These are phyloP conservation scores for Isurus oxyrinchus DNA, from an alignment of 2,113 vertebrate genomes.

Conservation along the genomic window DNA sequence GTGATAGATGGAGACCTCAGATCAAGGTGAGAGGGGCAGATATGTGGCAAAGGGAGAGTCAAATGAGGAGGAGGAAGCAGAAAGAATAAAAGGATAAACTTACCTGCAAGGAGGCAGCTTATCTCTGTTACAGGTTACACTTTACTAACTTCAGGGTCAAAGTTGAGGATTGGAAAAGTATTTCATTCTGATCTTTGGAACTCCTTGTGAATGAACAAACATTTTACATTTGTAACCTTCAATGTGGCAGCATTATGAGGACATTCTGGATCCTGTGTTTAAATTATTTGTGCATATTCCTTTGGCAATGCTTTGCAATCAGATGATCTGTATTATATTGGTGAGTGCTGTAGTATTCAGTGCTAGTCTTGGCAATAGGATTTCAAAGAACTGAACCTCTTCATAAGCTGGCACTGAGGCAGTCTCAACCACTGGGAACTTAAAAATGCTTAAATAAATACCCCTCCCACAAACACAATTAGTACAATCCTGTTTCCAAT, in stretches of 20 bases:
- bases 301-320: not conserved
- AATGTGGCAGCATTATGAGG: not conserved
- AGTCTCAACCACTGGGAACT: not conserved
- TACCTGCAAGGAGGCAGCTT: not conserved
- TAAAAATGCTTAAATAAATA: not conserved
- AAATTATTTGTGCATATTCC: not conserved
- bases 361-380: not conserved
- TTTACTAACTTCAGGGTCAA: constrained; percentile 2
- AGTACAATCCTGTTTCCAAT: not conserved
- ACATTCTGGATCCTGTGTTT: not conserved
- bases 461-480: not conserved
- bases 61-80: not conserved
- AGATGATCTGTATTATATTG: not conserved
- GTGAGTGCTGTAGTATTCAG: not conserved
- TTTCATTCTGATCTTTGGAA: not conserved
- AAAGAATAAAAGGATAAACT: not conserved
- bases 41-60: not conserved
- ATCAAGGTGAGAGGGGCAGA: too few species aligned
- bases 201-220: not conserved
- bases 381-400: not conserved
- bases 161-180: not conserved
- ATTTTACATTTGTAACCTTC: not conserved
- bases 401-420: not conserved
- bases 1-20: not conserved
- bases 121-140: not conserved